Evolutionary conservation across 1,140 invertebrate genomes (phyloP).

Genomic region (Heliconius congener): DNA sequence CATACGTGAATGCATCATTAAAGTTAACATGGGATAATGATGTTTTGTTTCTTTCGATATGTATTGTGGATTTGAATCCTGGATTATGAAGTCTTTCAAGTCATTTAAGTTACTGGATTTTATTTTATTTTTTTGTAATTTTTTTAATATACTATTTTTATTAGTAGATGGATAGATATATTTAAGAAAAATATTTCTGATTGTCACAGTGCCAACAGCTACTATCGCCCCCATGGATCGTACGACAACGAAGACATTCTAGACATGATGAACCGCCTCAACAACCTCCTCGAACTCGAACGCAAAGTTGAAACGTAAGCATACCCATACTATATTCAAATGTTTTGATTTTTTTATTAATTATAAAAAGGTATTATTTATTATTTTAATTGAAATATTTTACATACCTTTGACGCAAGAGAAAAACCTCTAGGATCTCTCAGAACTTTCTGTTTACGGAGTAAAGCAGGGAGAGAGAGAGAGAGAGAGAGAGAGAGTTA

Average conservation of each 20-base stretch:
- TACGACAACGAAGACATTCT: slow-evolving; percentile 73
- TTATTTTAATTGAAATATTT: no score
- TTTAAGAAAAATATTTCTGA: not conserved
- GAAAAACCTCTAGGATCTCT: no score
- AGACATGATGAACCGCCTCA: slow-evolving; percentile 71
- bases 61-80: not conserved
- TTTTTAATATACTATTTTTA: not conserved
- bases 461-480: no score
- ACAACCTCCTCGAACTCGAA: slow-evolving; percentile 68
- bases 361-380: not conserved
- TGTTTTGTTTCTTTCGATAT: no score
- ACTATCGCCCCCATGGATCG: slow-evolving; percentile 60
- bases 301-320: slow-evolving; percentile 72
- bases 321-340: not conserved
- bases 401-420: no score
- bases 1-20: slow-evolving; percentile 13
- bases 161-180: not conserved
- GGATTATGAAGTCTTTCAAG: not conserved
- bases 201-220: slow-evolving; percentile 60
- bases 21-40: not conserved
- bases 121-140: not conserved
- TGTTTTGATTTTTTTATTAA: not conserved
- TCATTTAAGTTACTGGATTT: not conserved
- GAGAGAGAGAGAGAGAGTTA: no score
- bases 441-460: no score